phyloP scores from a whole-genome alignment of 2,888 invertebrate genomes.

The Lobophora halterata region DNA sequence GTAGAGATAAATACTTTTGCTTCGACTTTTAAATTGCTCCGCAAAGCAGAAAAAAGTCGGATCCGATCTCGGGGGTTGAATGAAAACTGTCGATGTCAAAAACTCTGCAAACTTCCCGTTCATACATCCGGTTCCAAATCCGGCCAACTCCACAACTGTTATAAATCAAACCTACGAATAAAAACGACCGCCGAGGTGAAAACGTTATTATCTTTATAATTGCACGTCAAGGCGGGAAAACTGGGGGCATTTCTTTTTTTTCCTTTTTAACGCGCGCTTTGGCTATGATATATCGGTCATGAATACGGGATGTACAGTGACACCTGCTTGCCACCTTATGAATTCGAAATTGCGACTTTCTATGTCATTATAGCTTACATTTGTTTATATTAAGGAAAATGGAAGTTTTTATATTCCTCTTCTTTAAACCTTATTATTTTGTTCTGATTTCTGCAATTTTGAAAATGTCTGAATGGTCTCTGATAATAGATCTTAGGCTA shows the following conservation, averaged over 20 bases:
- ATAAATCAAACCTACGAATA: slow-evolving; percentile 78
- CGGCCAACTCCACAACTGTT: slow-evolving; percentile 53
- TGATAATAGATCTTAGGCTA: no score
- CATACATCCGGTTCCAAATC: slow-evolving; percentile 23
- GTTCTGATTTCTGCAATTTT: no score
- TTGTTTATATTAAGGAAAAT: slow-evolving; percentile 31
- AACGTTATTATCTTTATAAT: slow-evolving; percentile 81
- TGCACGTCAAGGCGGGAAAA: slow-evolving; percentile 75
- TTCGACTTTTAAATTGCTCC: slow-evolving; percentile 8
- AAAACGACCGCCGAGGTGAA: slow-evolving; percentile 73
- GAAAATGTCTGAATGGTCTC: no score
- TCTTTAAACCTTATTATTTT: no score
- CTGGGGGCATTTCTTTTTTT: slow-evolving; percentile 50
- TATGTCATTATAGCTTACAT: slow-evolving; percentile 55
- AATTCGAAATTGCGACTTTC: slow-evolving; percentile 67
- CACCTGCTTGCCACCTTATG: slow-evolving; percentile 72
- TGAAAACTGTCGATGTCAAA: slow-evolving; percentile 23
- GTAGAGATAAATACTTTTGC: slow-evolving; percentile 12
- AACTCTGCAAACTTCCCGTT: slow-evolving; percentile 11
- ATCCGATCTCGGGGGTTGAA: no score
- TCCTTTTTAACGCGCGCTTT: slow-evolving; percentile 47
- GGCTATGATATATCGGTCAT: slow-evolving; percentile 76
- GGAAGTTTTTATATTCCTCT: slow-evolving; percentile 12
- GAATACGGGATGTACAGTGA: slow-evolving; percentile 76
- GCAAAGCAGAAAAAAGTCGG: slow-evolving; percentile 13